Evolutionary conservation across 2,113 vertebrate species (phyloP).

Genomic region (Sitta europaea): DNA sequence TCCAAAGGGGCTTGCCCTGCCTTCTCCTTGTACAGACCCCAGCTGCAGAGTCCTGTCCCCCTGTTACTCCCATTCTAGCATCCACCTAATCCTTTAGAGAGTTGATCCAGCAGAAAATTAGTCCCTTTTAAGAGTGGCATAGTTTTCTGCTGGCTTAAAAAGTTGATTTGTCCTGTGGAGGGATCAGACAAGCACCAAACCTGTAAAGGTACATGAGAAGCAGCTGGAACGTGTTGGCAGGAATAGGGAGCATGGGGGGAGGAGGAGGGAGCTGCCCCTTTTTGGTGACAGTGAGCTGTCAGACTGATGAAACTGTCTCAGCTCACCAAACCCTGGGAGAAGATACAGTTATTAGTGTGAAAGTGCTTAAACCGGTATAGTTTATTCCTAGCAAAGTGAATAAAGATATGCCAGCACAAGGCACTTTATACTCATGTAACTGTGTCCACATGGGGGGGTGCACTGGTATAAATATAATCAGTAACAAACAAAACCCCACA

Average conservation of each 20-base stretch:
- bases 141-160: background rate
- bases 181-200: background rate
- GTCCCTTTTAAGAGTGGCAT: background rate
- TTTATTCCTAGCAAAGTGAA: constrained; percentile 8
- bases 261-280: background rate
- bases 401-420: constrained; percentile 38
- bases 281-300: background rate
- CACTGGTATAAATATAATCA: background rate
- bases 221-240: background rate
- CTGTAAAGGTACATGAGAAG: background rate
- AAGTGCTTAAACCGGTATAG: constrained; percentile 14
- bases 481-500: background rate
- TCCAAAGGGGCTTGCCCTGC: background rate
- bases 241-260: background rate
- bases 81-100: background rate
- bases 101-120: background rate
- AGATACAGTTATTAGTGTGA: background rate
- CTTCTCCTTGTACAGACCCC: background rate
- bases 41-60: background rate
- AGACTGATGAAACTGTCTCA: background rate
- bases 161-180: background rate
- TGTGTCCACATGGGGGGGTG: constrained; percentile 20
- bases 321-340: background rate
- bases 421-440: constrained; percentile 38
- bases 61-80: background rate